Base-by-base conservation (phyloP, 2,888 invertebrate genomes). In the Julus scandinavius region DNA sequence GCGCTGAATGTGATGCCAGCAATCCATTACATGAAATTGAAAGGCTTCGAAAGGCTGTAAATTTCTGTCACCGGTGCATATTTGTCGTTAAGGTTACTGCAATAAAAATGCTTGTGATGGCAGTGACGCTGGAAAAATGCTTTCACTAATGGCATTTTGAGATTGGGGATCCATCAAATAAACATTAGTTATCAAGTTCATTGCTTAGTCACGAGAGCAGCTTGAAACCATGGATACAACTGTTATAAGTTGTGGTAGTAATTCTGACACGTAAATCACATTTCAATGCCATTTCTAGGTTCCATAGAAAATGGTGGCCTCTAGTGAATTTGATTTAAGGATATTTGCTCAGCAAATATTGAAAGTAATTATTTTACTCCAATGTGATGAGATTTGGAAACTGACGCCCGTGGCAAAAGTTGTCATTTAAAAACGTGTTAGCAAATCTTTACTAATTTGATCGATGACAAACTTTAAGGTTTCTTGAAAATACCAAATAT, bases 151-250 rank as follows among this genome's bases (percentile, higher is more conserved):
- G 72, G 72, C 29, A 29, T 72, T 72, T 72, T 29, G 72, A 72
- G 72, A 72, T 72, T 72, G 72, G 72, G 72, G 72, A 72, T 72
- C 72, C 29, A 72, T 72, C 72, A 72, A 72, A 29, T 29, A 72
- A 72, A 72, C 72, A 72, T 72, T 72, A 72, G 29, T 72, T 72
- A 29, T 72, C 29, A 72, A 29, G 72, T 29, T 72, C 20, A 72
- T 72, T 72, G 29, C 72, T 72, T 29, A 72, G 20, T 20, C 72
- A 29, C 7, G 29, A 72, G 7, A 29, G 72, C 72, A 72, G 72
- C 20, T 63, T n/a, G 63, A 4, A 17, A 63, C 2, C n/a, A 17
- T 63, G 4, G 9, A n/a, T 7, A 63, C 72, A 72, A 20, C 20
- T 29, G 72, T 29, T 45, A 45, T 45, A 72, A 29, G 72, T 72